Conservation (phyloP, 2,113 vertebrate species). For the Turdus rufiventris region DNA sequence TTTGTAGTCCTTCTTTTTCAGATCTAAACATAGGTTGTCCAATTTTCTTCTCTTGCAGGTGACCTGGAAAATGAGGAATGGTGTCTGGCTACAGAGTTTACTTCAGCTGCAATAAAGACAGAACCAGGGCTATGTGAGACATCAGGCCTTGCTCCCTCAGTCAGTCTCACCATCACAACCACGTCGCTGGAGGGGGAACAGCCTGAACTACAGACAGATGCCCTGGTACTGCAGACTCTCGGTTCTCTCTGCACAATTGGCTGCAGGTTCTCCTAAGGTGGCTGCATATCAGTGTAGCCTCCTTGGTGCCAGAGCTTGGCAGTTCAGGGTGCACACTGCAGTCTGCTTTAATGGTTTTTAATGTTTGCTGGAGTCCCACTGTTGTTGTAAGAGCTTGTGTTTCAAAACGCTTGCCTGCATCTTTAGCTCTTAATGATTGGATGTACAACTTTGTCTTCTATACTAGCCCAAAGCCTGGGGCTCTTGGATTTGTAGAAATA, state of each 20-base stretch:
- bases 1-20: conserved; percentile 3
- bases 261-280: neutral
- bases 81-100: conserved; percentile 81
- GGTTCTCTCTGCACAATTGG: neutral
- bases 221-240: conserved; percentile 43
- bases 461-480: neutral
- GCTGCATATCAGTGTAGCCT: neutral
- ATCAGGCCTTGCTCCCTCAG: conserved; percentile 81
- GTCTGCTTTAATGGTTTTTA: neutral
- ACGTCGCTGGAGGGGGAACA: conserved; percentile 56
- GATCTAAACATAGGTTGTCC: conserved; percentile 22
- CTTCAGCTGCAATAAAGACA: conserved; percentile 79
- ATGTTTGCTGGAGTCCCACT: neutral
- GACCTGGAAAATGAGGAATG: conserved; percentile 87
- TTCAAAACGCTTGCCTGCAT: neutral
- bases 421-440: neutral
- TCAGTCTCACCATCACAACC: conserved; percentile 77
- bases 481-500: neutral
- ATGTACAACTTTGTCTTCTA: neutral
- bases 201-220: conserved; percentile 31
- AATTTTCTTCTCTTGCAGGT: conserved; percentile 56
- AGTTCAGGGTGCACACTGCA: neutral
- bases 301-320: neutral
- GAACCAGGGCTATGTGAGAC: conserved; percentile 80
- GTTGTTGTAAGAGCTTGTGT: neutral